phyloP scores from a whole-genome alignment of 2,888 invertebrate genomes.

The Oxytorus armatus region DNA sequence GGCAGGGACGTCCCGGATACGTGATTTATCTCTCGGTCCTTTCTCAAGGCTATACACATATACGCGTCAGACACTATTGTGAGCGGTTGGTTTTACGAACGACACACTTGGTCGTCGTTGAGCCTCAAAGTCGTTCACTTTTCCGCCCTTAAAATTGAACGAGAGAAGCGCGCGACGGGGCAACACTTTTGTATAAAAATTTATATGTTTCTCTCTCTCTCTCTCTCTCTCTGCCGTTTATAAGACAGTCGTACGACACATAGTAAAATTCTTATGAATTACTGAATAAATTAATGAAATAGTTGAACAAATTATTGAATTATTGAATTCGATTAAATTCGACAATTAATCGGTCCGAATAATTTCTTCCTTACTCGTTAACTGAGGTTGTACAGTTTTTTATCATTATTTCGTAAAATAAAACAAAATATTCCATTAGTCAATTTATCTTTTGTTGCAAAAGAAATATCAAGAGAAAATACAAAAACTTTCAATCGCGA shows the following conservation, averaged over 20 bases:
- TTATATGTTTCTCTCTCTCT: not conserved
- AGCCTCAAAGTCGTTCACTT: slow-evolving; percentile 42
- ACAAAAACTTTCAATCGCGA: too few species aligned
- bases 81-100: slow-evolving; percentile 11
- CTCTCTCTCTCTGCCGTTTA: not conserved
- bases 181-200: not conserved
- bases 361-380: too few species aligned
- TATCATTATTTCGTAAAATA: not conserved
- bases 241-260: not conserved
- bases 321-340: too few species aligned
- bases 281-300: not conserved
- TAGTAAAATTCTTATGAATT: not conserved
- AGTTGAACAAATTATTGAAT: not conserved
- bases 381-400: too few species aligned
- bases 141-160: slow-evolving; percentile 58
- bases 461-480: too few species aligned
- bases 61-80: slow-evolving; percentile 2
- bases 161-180: slow-evolving; percentile 20
- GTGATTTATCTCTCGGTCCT: slow-evolving; percentile 64
- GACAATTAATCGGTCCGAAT: not conserved
- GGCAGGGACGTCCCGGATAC: slow-evolving; percentile 54
- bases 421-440: not conserved
- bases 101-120: slow-evolving; percentile 26
- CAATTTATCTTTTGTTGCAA: not conserved
- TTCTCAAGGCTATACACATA: slow-evolving; percentile 9